phyloP scores from a whole-genome alignment of 1,140 invertebrate genomes.

The Trypoxylus dichotomus region DNA sequence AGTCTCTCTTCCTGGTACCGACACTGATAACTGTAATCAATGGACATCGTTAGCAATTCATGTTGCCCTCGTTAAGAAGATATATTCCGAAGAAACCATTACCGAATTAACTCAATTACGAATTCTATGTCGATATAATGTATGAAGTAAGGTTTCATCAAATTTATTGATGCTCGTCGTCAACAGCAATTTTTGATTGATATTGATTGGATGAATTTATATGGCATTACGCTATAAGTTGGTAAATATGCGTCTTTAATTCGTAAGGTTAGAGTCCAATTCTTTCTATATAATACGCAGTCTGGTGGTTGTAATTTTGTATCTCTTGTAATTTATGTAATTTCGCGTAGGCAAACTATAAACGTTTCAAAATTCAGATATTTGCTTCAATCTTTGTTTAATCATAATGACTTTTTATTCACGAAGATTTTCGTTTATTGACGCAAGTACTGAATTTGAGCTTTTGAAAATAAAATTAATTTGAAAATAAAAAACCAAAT shows the following conservation, averaged over 20 bases:
- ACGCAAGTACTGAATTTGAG: too few relatives aligned
- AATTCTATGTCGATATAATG: not conserved
- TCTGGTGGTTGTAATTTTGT: not conserved
- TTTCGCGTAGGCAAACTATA: too few relatives aligned
- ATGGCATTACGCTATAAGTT: not conserved
- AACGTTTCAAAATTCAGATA: too few relatives aligned
- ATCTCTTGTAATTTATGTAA: not conserved
- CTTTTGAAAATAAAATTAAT: too few relatives aligned
- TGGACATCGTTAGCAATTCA: too few relatives aligned
- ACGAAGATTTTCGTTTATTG: too few relatives aligned
- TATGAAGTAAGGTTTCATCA: not conserved
- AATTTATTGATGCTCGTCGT: not conserved
- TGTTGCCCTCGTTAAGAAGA: too few relatives aligned
- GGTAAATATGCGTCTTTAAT: not conserved
- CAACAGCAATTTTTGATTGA: not conserved
- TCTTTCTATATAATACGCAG: not conserved
- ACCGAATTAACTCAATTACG: slow-evolving; percentile 6
- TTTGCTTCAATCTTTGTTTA: too few relatives aligned
- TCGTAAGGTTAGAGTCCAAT: not conserved
- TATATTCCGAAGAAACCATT: not conserved
- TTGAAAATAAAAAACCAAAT: too few relatives aligned
- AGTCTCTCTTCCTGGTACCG: too few relatives aligned
- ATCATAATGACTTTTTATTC: too few relatives aligned
- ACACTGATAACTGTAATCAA: too few relatives aligned
- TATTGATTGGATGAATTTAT: not conserved